Evolutionary conservation across 2,888 invertebrate genomes (phyloP), one percentile per base, ranked within the genome.

Genomic region (Blera fallax): DNA sequence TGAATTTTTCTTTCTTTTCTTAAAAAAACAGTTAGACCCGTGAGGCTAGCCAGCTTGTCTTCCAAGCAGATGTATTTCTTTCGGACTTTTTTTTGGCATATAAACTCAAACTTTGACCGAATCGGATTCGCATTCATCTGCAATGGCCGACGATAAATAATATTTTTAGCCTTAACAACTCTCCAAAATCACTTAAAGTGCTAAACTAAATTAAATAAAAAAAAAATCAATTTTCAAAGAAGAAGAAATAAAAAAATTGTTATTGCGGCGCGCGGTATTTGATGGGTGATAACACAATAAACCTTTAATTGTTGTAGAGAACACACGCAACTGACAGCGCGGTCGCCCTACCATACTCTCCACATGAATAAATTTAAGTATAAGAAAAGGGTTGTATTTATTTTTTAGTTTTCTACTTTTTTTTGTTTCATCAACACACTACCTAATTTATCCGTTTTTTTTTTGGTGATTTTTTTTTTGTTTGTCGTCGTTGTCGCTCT

Each of bases 81-180:
- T 48, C 6, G n/a, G n/a, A n/a, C n/a, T 1, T 10, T 4, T 16
- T 37, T 65, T 50, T 65, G 21, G 48, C 65, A 62, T 29, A 29
- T 45, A 43, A 45, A n/a, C 45, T 29, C 29, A 29, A 3, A 14
- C 14, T 40, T 14, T 14, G 40, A 21, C 18, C 18, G 54, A 16
- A 16, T 32, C n/a, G n/a, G n/a, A n/a, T n/a, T n/a, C n/a, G n/a
- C n/a, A n/a, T n/a, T n/a, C n/a, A n/a, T n/a, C n/a, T n/a, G n/a
- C n/a, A n/a, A n/a, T n/a, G n/a, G n/a, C n/a, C n/a, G n/a, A n/a
- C n/a, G n/a, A n/a, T n/a, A n/a, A n/a, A 24, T 24, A 27, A 34
- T 72, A 48, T 73, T 62, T 40, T 73, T 52, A 62, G 72, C 18
- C 8, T 52, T 40, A 62, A 48, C 37, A 62, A 73, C 40, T 73